phyloP scores from a whole-genome alignment of 2,888 invertebrate genomes.

The Pilophorus perplexus region DNA sequence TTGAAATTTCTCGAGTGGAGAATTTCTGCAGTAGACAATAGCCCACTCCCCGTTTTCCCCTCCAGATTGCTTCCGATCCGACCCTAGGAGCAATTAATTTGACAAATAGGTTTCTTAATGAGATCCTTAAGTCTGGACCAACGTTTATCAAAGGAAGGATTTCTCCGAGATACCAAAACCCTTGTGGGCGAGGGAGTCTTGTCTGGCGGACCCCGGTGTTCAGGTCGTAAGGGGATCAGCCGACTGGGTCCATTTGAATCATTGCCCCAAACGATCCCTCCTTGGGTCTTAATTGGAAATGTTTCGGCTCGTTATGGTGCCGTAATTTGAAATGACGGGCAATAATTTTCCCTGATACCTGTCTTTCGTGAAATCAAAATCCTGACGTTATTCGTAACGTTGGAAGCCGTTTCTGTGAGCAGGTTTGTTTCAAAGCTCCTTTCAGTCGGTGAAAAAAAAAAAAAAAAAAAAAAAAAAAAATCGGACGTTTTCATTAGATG shows the following conservation, averaged over 20 bases:
- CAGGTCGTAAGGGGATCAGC: constrained; percentile 30
- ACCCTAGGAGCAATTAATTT: constrained; percentile 42
- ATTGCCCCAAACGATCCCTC: not conserved
- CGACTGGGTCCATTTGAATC: constrained; percentile 4
- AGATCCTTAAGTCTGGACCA: constrained; percentile 39
- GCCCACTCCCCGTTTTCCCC: no score
- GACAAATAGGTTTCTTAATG: constrained; percentile 44
- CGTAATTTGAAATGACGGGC: constrained; percentile 26
- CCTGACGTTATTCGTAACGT: no score
- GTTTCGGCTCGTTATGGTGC: not conserved
- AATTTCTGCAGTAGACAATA: no score
- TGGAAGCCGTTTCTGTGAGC: no score
- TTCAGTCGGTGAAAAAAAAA: no score
- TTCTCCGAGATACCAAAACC: constrained; percentile 7
- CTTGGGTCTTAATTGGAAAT: constrained; percentile 32
- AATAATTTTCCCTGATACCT: no score
- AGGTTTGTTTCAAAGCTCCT: no score
- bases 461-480: no score
- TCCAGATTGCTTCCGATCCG: no score
- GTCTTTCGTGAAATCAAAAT: no score
- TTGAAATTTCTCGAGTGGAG: no score
- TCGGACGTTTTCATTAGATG: no score
- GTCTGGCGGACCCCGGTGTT: not conserved
- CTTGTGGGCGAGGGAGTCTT: not conserved
- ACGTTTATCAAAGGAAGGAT: constrained; percentile 42